Evolutionary conservation across 2,797 vertebrate species (phyloP), one percentile per base, ranked within the genome.

Genomic region (Sarcoramphus papa): DNA sequence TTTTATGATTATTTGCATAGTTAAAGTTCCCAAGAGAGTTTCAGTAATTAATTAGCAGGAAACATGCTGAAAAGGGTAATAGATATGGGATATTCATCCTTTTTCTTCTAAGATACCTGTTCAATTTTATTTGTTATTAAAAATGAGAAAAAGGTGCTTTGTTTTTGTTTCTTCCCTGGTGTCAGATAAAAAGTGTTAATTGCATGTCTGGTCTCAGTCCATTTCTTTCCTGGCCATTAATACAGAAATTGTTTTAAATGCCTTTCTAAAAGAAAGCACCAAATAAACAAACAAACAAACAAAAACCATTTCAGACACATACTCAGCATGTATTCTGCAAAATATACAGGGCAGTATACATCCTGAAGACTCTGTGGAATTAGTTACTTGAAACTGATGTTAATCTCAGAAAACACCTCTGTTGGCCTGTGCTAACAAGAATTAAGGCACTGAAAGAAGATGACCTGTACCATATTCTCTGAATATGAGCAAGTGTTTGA

Each of bases 21-120:
- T 28, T 59, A 79, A 69, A 78, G 54, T 35, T 92, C 80, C 74
- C 80, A 79, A 72, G 63, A 88, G 15, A 14, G 8, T 33, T 92
- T 78, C 54, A 40, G 22, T 33, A 92, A 88, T 94, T 92, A 96
- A 94, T 87, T 88, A 85, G 74, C 54, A 85, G 51, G 47, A 65
- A 92, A 62, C 28, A 78, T 9, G 45, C 43, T 70, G 63, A 85
- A 91, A 79, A 51, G 53, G 31, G 45, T 68, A 67, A 70, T 21
- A 88, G 31, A 50, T 85, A n/a, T 4, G 23, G 35, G 47, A 60
- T n/a, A 67, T 25, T 9, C 14, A 31, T 92, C 6, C 5, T 68
- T 65, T 33, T 30, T 8, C 6, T 86, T 63, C 69, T 51, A 54
- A 45, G 37, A 24, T 9, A 81, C 10, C 22, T 28, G 16, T 11